Evolutionary conservation across 2,113 vertebrate species (phyloP).

Genomic region (Notothenia coriiceps): DNA sequence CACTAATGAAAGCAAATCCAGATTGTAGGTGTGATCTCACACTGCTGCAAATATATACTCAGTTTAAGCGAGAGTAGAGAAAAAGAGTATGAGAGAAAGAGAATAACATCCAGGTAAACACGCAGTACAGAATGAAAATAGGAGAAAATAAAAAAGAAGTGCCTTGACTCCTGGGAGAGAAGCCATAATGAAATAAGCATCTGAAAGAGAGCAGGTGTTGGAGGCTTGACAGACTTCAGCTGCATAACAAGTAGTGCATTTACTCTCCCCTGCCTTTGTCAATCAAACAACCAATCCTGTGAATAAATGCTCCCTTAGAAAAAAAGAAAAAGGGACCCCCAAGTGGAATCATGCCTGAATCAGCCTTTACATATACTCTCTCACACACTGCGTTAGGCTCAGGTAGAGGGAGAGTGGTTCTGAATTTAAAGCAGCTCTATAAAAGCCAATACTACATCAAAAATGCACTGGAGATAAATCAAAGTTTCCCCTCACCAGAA

Average conservation of each 20-base stretch:
- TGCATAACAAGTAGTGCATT: conserved; percentile 82
- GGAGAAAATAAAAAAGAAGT: conserved; percentile 1
- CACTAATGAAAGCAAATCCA: conserved; percentile 64
- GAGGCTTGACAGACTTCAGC: conserved; percentile 82
- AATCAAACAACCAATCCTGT: conserved; percentile 74
- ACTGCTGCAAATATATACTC: conserved; percentile 45
- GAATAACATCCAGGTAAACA: conserved; percentile 67
- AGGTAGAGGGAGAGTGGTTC: conserved; percentile 49
- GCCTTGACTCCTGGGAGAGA: conserved; percentile 62
- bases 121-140: conserved; percentile 39
- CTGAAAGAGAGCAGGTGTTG: conserved; percentile 81
- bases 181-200: conserved; percentile 80
- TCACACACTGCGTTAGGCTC: conserved; percentile 31
- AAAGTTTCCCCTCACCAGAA: conserved; percentile 28
- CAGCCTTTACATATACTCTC: conserved; percentile 19
- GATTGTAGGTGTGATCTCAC: conserved; percentile 49
- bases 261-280: conserved; percentile 75
- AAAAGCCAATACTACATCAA: conserved; percentile 49
- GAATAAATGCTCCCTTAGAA: conserved; percentile 65
- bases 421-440: conserved; percentile 67
- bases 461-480: conserved; percentile 39
- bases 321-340: conserved; percentile 21
- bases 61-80: background rate
- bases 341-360: conserved; percentile 63
- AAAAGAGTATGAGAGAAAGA: background rate